These are phyloP conservation scores for Temnothorax longispinosus DNA, from an alignment of 1,140 invertebrate species.

Conservation along the genomic window DNA sequence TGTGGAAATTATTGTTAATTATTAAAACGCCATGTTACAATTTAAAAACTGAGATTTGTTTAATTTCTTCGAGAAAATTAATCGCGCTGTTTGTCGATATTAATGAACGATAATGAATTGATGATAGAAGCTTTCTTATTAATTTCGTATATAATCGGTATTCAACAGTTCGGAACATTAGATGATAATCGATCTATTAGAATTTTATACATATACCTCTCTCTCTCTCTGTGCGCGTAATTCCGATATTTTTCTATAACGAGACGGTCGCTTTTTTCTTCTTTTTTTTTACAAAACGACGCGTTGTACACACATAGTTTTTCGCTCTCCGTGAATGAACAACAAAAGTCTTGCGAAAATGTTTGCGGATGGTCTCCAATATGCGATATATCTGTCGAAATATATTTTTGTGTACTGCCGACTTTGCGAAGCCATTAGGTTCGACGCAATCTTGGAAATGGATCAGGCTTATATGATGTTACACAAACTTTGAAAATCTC, in stretches of 20 bases:
- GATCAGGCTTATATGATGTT: slow-evolving; percentile 1
- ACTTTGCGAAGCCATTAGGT: slow-evolving; percentile 36
- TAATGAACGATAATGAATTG: not conserved
- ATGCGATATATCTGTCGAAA: slow-evolving; percentile 40
- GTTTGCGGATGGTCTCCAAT: slow-evolving; percentile 35
- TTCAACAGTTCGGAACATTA: not conserved
- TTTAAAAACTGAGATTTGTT: not conserved
- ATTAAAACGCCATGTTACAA: not conserved
- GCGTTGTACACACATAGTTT: slow-evolving; percentile 33
- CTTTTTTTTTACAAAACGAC: slow-evolving; percentile 15
- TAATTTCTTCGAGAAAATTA: not conserved
- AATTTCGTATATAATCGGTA: not conserved
- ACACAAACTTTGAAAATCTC: slow-evolving; percentile 14
- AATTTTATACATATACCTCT: slow-evolving; percentile 8
- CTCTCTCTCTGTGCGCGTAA: not conserved
- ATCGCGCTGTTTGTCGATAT: not conserved
- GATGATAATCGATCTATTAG: slow-evolving; percentile 27
- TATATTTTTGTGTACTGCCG: slow-evolving; percentile 44
- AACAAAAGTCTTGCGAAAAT: slow-evolving; percentile 61
- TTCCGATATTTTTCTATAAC: slow-evolving; percentile 51
- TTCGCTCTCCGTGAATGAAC: slow-evolving; percentile 43
- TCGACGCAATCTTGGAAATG: slow-evolving; percentile 42
- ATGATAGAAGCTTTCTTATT: not conserved
- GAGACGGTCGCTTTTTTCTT: slow-evolving; percentile 34
- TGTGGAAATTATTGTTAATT: not conserved